phyloP scores from a whole-genome alignment of 2,797 vertebrate species.

The Synanceia verrucosa region DNA sequence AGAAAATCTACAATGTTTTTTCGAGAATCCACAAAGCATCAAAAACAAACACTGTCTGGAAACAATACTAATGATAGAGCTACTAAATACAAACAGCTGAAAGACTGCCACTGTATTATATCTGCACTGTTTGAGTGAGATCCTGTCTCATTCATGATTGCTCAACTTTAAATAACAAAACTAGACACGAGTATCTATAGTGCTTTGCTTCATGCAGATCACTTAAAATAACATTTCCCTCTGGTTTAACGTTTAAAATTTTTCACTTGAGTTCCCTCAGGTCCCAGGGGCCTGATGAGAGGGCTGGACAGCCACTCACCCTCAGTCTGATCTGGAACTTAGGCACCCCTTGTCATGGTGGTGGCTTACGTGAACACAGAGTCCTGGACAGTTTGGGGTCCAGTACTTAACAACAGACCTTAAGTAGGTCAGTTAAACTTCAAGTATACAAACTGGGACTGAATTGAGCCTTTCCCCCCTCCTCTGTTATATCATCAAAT shows the following conservation, averaged over 20 bases:
- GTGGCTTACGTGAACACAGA: conserved; percentile 29
- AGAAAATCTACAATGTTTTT: too few species aligned
- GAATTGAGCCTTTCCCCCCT: neutral
- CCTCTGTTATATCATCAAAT: neutral
- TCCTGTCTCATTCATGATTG: conserved; percentile 8
- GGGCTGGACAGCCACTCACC: neutral
- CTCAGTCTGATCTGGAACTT: conserved; percentile 27
- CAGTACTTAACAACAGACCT: neutral
- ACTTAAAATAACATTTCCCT: conserved; percentile 5
- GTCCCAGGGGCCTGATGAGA: neutral
- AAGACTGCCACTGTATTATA: too few species aligned
- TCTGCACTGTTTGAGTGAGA: neutral
- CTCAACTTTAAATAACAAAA: conserved; percentile 45
- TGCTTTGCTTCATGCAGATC: neutral
- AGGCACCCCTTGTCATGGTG: conserved; percentile 20
- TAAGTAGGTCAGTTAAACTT: conserved; percentile 12
- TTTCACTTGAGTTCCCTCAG: conserved; percentile 2
- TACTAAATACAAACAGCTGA: too few species aligned
- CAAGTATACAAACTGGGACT: neutral
- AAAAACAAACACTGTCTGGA: too few species aligned
- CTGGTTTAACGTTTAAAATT: conserved; percentile 14
- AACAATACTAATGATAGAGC: too few species aligned
- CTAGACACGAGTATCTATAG: conserved; percentile 23
- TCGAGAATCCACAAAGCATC: too few species aligned
- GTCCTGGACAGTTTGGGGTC: neutral